Base-by-base conservation (phyloP, 2,797 vertebrate species). In the Pangasius macronema region DNA sequence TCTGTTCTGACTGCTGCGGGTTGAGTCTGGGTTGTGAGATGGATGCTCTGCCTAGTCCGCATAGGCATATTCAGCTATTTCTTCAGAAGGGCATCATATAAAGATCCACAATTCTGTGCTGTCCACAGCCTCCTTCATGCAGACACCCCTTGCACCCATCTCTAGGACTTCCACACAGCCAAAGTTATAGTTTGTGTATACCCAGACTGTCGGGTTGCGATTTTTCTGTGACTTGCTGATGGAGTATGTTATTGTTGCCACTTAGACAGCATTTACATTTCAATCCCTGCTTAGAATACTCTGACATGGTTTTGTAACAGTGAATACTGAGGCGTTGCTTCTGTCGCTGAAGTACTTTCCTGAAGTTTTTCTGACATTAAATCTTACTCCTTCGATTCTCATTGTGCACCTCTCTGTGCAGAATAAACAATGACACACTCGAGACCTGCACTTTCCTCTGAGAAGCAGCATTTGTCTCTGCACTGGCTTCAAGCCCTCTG, bases 301-400 rank as follows among this genome's bases (percentile, higher is more conserved):
- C 49, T 30, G 42, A 51, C 59, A 67, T 55, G 70, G 75, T 89
- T 87, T 79, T 88, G 87, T 86, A 91, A 90, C 90, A 88, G 89
- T 89, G 92, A 95, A 96, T 94, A 94, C 94, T 94, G 88, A 83
- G 73, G 55, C 1, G 63, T 80, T 24, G 61, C 61, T 81, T 14
- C 42, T 36, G 82, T 73, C 27, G 39, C 22, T n/a, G 76, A 77
- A 79, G 84, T 70, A 70, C 30, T 59, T 70, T 77, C 65, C 73
- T 61, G 53, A 87, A 80, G 59, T 16, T 59, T 70, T 24, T 18
- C 18, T 82, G 57, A 75, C 39, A 36, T 63, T 5, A 76, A 85
- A 46, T 7, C 57, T 16, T 39, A 30, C 72, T 82, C 22, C 80
- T 33, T 33, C 67, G 39, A n/a, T 18, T 59, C 59, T 68, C 53